Percentiles rank a stretch among this genome's conserved stretches.
Evolutionary conservation across 2,113 vertebrate genomes (phyloP).

Genomic region (Apus apus): DNA sequence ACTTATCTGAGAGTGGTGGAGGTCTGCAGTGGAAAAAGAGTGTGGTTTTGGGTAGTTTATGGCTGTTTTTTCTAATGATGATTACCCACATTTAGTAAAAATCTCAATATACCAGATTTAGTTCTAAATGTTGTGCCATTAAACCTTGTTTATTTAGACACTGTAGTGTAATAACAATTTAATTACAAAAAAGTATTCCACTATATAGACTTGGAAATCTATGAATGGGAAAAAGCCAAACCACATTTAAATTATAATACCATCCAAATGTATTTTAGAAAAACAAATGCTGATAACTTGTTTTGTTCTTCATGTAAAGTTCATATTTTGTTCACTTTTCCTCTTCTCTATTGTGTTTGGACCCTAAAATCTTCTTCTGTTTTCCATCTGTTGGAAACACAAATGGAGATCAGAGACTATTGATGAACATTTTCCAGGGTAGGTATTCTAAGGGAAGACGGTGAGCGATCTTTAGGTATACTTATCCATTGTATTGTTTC

Average conservation of each 20-base stretch:
- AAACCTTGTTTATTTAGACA: background rate
- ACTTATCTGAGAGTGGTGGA: background rate
- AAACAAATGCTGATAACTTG: background rate
- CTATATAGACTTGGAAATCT: background rate
- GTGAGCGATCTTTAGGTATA: background rate
- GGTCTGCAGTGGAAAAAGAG: background rate
- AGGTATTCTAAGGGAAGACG: background rate
- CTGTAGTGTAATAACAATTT: background rate
- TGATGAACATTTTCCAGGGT: background rate
- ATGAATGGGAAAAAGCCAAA: background rate
- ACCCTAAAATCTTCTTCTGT: background rate
- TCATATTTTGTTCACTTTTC: background rate
- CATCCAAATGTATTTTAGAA: background rate
- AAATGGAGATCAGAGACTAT: background rate
- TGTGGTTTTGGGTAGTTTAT: background rate
- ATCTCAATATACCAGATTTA: fast-evolving
- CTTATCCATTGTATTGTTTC: slow-evolving; percentile 6
- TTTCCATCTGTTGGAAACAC: background rate
- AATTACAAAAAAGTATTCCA: background rate
- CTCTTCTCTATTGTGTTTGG: background rate
- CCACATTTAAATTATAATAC: background rate
- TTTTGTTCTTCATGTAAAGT: background rate
- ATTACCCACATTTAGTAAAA: background rate
- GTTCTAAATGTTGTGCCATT: background rate
- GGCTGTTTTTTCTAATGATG: background rate